Evolutionary conservation across 2,888 invertebrate genomes (phyloP), one percentile per base, ranked within the genome.

Genomic region (Tipula vernalis): DNA sequence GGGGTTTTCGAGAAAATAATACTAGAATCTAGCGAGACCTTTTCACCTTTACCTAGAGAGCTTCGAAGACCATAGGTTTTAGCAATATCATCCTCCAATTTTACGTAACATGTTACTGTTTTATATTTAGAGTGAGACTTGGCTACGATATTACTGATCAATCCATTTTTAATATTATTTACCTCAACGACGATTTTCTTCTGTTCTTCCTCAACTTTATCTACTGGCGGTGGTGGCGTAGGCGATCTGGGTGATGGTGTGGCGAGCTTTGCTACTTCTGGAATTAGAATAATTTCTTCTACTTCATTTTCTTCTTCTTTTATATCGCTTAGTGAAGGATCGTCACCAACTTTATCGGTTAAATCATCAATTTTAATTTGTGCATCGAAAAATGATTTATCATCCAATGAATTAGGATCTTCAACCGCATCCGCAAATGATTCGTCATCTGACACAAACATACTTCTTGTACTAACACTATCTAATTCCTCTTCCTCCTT

Each of bases 391-490:
- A 71, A 71, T 28, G 28, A 28, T 8, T 71, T 71, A 28, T 71
- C 71, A 71, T 71, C 71, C 71, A 71, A 71, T 28, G 71, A 3
- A 71, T 28, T 71, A 71, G 71, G 71, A 71, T 28, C 71, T 71
- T 71, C 71, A 28, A 71, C 28, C 10, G 71, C 71, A 71, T 71
- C 71, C 71, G 28, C 71, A 71, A 85, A 42, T 44, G 85, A 85
- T 41, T 41, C 39, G 57, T 86, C 86, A 86, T 86, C 86, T 36
- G 36, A 39, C 3, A 86, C 18, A 57, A 86, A 86, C 36, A 86
- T 36, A 86, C 57, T 86, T 39, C 42, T 57, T 36, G 86, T 51
- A 39, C 57, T 86, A 36, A 86, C 44, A n/a, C 44, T 36, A 86
- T 86, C 51, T 44, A 42, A 10, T 4, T 84, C 84, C 10, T 84